These are phyloP conservation scores for Emys orbicularis DNA, from an alignment of 2,797 vertebrate species.

Conservation along the genomic window DNA sequence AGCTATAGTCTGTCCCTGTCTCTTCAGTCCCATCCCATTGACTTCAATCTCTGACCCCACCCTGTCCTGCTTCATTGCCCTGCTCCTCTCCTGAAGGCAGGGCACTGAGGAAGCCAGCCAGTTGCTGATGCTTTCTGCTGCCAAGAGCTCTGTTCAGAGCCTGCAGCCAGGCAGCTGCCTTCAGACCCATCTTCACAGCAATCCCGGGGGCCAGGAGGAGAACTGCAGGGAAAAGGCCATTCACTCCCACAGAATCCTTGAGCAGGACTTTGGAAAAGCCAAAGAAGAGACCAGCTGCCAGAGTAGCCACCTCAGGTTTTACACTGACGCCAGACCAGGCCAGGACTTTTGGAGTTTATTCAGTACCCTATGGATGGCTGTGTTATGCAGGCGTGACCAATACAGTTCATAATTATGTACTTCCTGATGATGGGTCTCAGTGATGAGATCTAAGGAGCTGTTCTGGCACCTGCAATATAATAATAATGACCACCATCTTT, in stretches of 20 bases:
- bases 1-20: neutral
- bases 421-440: neutral
- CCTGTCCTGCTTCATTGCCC: neutral
- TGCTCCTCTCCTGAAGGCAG: neutral
- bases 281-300: neutral
- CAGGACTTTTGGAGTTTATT: neutral
- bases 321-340: neutral
- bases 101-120: neutral
- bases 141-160: neutral
- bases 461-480: neutral
- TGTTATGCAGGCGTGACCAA: accelerated
- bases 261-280: neutral
- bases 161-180: neutral
- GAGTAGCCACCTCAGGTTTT: accelerated
- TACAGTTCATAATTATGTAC: accelerated
- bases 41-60: neutral
- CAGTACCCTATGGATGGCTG: neutral
- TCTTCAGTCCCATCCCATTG: neutral
- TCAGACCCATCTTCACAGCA: neutral
- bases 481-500: neutral
- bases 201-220: accelerated
- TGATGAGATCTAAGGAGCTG: neutral
- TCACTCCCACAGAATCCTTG: neutral
- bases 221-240: accelerated
- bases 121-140: neutral